These are phyloP conservation scores for Microtus richardsoni DNA, from an alignment of 2,113 vertebrate species.

Conservation along the genomic window DNA sequence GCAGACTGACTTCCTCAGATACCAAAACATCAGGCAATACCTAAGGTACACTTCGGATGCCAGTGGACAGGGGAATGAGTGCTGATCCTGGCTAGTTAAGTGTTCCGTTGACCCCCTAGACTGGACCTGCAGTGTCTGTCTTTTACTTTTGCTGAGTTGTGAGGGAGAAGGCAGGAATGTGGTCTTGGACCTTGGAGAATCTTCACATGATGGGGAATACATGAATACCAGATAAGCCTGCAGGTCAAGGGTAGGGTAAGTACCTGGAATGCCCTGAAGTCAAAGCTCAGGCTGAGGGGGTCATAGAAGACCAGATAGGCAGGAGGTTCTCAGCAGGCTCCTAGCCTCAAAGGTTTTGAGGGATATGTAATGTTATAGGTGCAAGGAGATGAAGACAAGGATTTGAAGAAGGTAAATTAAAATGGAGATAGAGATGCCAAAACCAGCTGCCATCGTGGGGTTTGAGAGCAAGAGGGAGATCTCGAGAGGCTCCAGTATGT, in stretches of 20 bases:
- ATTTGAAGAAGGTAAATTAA: background rate
- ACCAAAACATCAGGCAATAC: background rate
- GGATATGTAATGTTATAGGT: background rate
- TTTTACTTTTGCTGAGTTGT: slow-evolving; percentile 29
- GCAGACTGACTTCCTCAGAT: background rate
- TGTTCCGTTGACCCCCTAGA: slow-evolving; percentile 10
- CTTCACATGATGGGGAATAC: background rate
- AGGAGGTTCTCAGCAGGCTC: background rate
- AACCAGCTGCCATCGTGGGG: background rate
- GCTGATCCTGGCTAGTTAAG: background rate
- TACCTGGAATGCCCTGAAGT: background rate
- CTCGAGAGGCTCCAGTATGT: background rate
- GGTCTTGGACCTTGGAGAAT: background rate
- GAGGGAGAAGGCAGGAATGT: background rate
- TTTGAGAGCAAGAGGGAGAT: background rate
- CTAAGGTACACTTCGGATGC: background rate
- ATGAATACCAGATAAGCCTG: background rate
- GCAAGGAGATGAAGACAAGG: background rate
- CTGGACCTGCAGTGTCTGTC: background rate
- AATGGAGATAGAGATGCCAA: background rate
- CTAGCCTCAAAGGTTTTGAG: background rate
- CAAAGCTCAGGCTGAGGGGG: background rate
- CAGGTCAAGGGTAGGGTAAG: background rate
- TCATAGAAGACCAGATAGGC: background rate
- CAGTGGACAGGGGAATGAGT: background rate